phyloP scores from a whole-genome alignment of 2,888 invertebrate species.

The Tenthredo amoena region DNA sequence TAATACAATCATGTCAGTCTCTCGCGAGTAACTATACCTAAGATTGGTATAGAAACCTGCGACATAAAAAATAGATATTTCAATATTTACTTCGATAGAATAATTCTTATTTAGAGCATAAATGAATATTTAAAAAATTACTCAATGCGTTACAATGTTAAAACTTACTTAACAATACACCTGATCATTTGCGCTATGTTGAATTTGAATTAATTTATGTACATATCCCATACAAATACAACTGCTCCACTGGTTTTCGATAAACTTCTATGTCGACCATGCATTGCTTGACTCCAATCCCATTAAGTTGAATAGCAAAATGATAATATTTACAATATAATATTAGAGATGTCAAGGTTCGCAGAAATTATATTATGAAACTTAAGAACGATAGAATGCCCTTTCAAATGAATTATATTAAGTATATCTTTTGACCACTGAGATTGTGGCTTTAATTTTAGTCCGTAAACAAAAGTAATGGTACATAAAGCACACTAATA shows the following conservation, averaged over 20 bases:
- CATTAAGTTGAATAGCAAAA: slow-evolving; percentile 28
- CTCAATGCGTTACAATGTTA: slow-evolving; percentile 36
- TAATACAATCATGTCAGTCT: slow-evolving; percentile 17
- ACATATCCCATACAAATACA: slow-evolving; percentile 41
- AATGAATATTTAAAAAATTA: slow-evolving; percentile 38
- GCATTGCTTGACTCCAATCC: slow-evolving; percentile 43
- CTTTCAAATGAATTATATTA: slow-evolving; percentile 18
- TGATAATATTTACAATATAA: slow-evolving; percentile 41
- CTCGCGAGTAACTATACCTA: background rate
- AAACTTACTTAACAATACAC: slow-evolving; percentile 36
- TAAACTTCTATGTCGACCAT: background rate
- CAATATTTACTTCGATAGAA: background rate
- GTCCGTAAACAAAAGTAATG: background rate
- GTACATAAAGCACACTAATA: background rate
- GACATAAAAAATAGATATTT: slow-evolving; percentile 22
- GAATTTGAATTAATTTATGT: slow-evolving; percentile 36
- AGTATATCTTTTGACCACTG: slow-evolving; percentile 3
- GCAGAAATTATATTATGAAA: slow-evolving; percentile 28
- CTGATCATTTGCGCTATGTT: slow-evolving; percentile 37
- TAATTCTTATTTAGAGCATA: slow-evolving; percentile 44
- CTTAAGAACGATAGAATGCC: slow-evolving; percentile 50
- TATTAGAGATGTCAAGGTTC: background rate
- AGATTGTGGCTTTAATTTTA: slow-evolving; percentile 4
- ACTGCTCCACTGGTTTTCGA: slow-evolving; percentile 35
- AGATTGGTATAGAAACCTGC: background rate